Evolutionary conservation across 2,888 invertebrate species (phyloP).

Genomic region (Clistopyga incitator): DNA sequence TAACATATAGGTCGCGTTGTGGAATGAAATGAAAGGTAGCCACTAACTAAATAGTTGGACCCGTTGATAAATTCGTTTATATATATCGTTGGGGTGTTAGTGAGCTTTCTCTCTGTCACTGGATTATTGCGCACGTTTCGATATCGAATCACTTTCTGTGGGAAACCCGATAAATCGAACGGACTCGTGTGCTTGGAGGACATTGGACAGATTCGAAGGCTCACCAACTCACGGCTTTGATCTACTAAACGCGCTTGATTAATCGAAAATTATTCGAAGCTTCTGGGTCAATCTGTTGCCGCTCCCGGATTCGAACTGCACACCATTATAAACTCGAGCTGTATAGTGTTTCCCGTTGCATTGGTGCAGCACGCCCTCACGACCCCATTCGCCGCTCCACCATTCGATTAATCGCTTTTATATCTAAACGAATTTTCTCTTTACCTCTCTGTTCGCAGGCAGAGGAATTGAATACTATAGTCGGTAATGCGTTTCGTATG

Average conservation of each 20-base stretch:
- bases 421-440: constrained; percentile 43
- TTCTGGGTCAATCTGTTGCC: constrained; percentile 37
- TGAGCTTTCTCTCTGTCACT: constrained; percentile 22
- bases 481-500: constrained; percentile 96
- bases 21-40: constrained; percentile 17
- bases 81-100: not conserved
- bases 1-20: constrained; percentile 17
- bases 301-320: constrained; percentile 24
- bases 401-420: constrained; percentile 36
- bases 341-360: not conserved
- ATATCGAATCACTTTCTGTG: constrained; percentile 57
- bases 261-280: constrained; percentile 59
- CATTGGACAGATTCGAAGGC: constrained; percentile 13
- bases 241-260: constrained; percentile 58
- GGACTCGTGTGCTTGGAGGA: constrained; percentile 6
- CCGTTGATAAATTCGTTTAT: constrained; percentile 14
- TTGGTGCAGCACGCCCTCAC: not conserved
- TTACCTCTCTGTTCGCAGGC: constrained; percentile 86
- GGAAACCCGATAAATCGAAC: constrained; percentile 55
- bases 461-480: constrained; percentile 93
- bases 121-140: constrained; percentile 28
- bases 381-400: not conserved
- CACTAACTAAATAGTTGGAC: constrained; percentile 10
- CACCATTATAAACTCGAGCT: constrained; percentile 21
- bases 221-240: constrained; percentile 57